Evolutionary conservation across 2,797 vertebrate species (phyloP).

Genomic region (Triplophysa bombifrons): DNA sequence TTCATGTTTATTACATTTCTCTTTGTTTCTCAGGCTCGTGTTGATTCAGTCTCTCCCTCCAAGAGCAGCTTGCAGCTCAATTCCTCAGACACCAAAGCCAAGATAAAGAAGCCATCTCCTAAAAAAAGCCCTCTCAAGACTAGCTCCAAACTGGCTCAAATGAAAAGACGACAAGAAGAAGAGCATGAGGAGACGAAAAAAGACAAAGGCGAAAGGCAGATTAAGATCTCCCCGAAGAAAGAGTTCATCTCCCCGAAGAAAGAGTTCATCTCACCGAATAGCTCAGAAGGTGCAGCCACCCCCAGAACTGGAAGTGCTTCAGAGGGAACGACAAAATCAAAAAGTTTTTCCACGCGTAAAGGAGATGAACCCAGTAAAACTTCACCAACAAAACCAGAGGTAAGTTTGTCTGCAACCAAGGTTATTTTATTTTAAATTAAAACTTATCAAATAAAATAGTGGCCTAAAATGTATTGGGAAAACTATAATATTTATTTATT

Average conservation of each 20-base stretch:
- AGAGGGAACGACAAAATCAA: conserved; percentile 42
- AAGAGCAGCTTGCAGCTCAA: conserved; percentile 65
- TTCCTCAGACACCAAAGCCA: conserved; percentile 56
- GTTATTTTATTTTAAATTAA: too few species aligned
- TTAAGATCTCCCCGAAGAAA: conserved; percentile 79
- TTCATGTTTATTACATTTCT: not conserved
- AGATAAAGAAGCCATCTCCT: conserved; percentile 63
- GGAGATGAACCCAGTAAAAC: conserved; percentile 73
- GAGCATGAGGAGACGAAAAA: conserved; percentile 50
- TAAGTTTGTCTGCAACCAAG: conserved; percentile 59
- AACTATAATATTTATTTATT: too few species aligned
- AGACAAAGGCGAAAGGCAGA: conserved; percentile 63
- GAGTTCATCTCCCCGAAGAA: conserved; percentile 69
- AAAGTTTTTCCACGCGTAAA: conserved; percentile 70
- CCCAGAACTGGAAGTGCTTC: conserved; percentile 60
- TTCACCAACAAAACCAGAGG: conserved; percentile 87
- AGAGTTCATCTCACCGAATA: conserved; percentile 51
- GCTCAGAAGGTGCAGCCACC: conserved; percentile 58
- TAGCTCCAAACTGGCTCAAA: conserved; percentile 81
- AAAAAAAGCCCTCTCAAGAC: conserved; percentile 73
- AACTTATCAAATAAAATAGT: too few species aligned
- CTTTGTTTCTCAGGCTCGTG: conserved; percentile 68
- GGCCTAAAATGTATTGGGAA: too few species aligned
- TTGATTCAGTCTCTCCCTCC: conserved; percentile 60
- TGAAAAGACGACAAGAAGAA: conserved; percentile 81